These are phyloP conservation scores for Panzeria rudis DNA, from an alignment of 2,888 invertebrate genomes.

Conservation along the genomic window DNA sequence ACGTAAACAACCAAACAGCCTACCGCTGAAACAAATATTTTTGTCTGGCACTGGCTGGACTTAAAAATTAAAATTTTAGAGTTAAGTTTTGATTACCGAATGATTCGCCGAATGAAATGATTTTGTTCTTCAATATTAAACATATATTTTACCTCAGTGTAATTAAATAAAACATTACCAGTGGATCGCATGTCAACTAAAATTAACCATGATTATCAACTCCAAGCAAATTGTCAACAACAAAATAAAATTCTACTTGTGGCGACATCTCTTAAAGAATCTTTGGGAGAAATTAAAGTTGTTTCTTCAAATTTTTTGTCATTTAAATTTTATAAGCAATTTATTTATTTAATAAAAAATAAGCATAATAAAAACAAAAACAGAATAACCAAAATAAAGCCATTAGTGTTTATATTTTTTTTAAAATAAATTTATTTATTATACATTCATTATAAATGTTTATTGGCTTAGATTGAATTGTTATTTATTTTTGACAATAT, in stretches of 20 bases:
- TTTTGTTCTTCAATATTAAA: neutral
- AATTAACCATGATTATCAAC: constrained; percentile 61
- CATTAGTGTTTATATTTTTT: neutral
- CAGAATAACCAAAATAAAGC: constrained; percentile 2
- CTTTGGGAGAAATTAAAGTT: constrained; percentile 47
- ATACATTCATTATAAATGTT: neutral
- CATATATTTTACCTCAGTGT: neutral
- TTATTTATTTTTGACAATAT: neutral
- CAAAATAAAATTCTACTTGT: constrained; percentile 42
- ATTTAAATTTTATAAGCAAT: constrained; percentile 51
- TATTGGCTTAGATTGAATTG: constrained; percentile 5
- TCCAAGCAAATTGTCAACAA: constrained; percentile 62
- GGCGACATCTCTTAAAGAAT: constrained; percentile 65
- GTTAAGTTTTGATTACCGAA: too few species aligned
- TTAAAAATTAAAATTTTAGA: too few species aligned
- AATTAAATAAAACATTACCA: constrained; percentile 12
- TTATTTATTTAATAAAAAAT: constrained; percentile 37
- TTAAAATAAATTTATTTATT: constrained; percentile 29
- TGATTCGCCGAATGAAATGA: too few species aligned
- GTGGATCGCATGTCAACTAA: constrained; percentile 58
- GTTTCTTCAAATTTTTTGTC: constrained; percentile 14
- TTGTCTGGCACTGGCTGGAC: too few species aligned
- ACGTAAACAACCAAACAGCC: too few species aligned
- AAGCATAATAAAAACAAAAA: constrained; percentile 30
- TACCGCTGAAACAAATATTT: too few species aligned